phyloP scores from a whole-genome alignment of 2,113 vertebrate species.

The Macquaria australasica region DNA sequence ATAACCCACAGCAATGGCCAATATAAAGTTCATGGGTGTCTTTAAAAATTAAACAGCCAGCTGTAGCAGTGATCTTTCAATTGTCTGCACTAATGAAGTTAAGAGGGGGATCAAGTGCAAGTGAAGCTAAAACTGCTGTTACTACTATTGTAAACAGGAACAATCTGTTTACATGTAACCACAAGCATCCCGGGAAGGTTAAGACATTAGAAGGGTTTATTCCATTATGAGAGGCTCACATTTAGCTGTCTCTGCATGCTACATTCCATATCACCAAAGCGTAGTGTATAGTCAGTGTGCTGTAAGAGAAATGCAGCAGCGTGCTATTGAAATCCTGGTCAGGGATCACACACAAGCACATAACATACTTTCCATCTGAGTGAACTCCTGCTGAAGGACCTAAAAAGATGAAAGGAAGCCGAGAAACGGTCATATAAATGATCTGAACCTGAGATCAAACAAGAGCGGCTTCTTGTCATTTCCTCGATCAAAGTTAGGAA shows the following conservation, averaged over 20 bases:
- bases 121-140: constrained; percentile 53
- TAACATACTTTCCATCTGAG: constrained; percentile 56
- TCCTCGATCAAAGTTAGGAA: constrained; percentile 58
- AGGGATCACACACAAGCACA: constrained; percentile 61
- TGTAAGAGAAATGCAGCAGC: constrained; percentile 26
- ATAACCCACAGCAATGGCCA: constrained; percentile 56
- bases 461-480: constrained; percentile 36
- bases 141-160: not conserved
- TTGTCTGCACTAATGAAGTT: constrained; percentile 63
- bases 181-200: not conserved
- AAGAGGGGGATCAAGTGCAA: constrained; percentile 48
- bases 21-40: constrained; percentile 58
- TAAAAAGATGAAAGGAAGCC: constrained; percentile 54
- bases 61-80: constrained; percentile 54
- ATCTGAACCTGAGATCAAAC: constrained; percentile 66
- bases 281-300: constrained; percentile 2
- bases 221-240: constrained; percentile 16
- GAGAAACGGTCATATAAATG: constrained; percentile 36
- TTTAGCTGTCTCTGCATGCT: constrained; percentile 23
- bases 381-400: constrained; percentile 53
- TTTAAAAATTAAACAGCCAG: constrained; percentile 42
- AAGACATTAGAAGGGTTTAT: not conserved
- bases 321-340: constrained; percentile 55
- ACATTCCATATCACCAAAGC: constrained; percentile 21
- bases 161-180: not conserved